Percentiles rank a stretch among this genome's conserved stretches.
These are phyloP conservation scores for Herminia tarsipennalis DNA, from an alignment of 2,888 invertebrate species.

Conservation along the genomic window DNA sequence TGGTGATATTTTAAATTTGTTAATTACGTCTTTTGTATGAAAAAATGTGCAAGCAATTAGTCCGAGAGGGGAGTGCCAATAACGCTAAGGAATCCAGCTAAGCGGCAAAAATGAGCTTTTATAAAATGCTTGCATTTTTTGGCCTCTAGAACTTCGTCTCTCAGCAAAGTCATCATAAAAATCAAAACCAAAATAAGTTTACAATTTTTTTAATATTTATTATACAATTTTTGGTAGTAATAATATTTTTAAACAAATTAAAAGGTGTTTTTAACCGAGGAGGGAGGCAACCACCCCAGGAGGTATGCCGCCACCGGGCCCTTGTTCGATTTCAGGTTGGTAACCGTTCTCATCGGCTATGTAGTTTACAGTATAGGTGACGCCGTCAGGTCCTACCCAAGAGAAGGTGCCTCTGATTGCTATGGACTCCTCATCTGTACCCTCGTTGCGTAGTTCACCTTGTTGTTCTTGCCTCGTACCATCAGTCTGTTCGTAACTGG, in stretches of 20 bases:
- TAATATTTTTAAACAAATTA: background rate
- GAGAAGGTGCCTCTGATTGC: conserved; percentile 66
- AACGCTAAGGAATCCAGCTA: too few relatives aligned
- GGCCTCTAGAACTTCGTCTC: too few relatives aligned
- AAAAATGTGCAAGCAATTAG: too few relatives aligned
- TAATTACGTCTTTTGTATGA: too few relatives aligned
- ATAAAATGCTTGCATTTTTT: too few relatives aligned
- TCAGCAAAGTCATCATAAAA: too few relatives aligned
- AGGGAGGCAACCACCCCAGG: conserved; percentile 35
- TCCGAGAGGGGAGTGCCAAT: too few relatives aligned
- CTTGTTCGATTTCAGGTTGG: conserved; percentile 61
- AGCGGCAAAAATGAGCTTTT: too few relatives aligned
- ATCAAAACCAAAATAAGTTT: background rate
- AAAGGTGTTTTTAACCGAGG: conserved; percentile 30
- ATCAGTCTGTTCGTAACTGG: conserved; percentile 73
- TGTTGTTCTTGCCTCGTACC: conserved; percentile 70
- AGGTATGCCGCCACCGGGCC: conserved; percentile 43
- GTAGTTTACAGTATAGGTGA: conserved; percentile 71
- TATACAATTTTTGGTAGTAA: background rate
- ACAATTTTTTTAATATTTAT: background rate
- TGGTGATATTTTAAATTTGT: too few relatives aligned
- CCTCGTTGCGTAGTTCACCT: conserved; percentile 63
- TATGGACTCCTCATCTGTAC: conserved; percentile 48
- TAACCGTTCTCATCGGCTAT: conserved; percentile 80
- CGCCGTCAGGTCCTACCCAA: conserved; percentile 74